These are phyloP conservation scores for Spisula solida DNA, from an alignment of 2,888 invertebrate genomes.

Conservation along the genomic window DNA sequence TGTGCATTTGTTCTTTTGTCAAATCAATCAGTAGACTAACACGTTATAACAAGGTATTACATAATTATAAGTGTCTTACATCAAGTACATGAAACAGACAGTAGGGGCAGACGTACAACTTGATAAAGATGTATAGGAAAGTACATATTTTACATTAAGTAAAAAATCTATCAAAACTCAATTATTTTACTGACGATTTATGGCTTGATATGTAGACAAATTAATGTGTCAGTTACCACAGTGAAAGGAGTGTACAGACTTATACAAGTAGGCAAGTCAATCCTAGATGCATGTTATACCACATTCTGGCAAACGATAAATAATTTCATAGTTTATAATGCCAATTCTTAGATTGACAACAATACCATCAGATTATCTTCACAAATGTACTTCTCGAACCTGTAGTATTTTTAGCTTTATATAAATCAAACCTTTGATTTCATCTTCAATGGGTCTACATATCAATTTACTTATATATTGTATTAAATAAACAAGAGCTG, in stretches of 20 bases:
- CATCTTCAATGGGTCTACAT: too few species aligned
- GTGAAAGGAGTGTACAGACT: background rate
- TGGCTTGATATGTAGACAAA: background rate
- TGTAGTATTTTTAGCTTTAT: too few species aligned
- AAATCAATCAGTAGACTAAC: too few species aligned
- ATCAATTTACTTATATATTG: too few species aligned
- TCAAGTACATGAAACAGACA: background rate
- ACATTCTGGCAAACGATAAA: too few species aligned
- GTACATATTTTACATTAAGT: background rate
- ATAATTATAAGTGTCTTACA: too few species aligned
- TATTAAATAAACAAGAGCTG: too few species aligned
- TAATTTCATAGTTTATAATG: background rate
- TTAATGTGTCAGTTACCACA: background rate
- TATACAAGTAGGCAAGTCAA: background rate
- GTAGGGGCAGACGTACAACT: background rate
- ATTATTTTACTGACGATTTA: background rate
- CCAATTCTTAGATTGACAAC: background rate
- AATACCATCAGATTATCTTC: background rate
- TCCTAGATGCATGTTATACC: background rate
- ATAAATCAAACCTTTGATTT: too few species aligned
- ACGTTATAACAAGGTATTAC: too few species aligned
- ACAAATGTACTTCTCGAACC: too few species aligned
- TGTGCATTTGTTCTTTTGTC: too few species aligned
- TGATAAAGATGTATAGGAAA: background rate
- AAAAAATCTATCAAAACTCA: conserved; percentile 4